These are phyloP conservation scores for Burhinus bistriatus DNA, from an alignment of 2,113 vertebrate species.

Conservation along the genomic window DNA sequence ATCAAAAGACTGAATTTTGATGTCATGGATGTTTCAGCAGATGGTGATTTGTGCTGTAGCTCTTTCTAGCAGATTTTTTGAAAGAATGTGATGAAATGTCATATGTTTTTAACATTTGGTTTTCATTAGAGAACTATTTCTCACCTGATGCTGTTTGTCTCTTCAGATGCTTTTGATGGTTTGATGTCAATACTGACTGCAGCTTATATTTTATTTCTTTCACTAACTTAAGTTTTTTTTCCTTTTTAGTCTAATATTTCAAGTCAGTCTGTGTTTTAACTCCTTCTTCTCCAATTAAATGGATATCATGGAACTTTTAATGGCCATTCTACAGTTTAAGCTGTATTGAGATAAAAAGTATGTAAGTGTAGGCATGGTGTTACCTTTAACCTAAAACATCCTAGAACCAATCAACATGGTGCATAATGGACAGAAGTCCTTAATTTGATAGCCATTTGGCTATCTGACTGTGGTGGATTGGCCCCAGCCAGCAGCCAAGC, in stretches of 20 bases:
- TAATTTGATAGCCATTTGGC: background rate
- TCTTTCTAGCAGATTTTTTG: background rate
- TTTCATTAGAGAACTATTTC: constrained; percentile 19
- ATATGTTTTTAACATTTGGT: constrained; percentile 13
- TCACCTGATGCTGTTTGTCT: constrained; percentile 28
- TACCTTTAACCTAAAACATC: background rate
- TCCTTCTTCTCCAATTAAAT: background rate
- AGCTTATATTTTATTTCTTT: constrained; percentile 2
- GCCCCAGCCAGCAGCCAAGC: background rate
- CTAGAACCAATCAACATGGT: accelerated
- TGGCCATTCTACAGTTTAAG: background rate
- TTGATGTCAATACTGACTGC: background rate
- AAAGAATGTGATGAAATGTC: constrained; percentile 3
- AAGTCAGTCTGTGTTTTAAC: background rate
- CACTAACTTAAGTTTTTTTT: background rate
- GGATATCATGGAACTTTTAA: background rate
- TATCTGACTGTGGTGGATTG: background rate
- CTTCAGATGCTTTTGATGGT: background rate
- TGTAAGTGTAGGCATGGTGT: accelerated
- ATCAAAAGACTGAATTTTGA: background rate
- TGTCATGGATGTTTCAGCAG: background rate
- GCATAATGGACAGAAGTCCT: background rate
- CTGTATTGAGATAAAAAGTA: background rate
- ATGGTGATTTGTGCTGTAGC: background rate
- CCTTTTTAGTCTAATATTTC: background rate